These are phyloP conservation scores for Fragum sueziense DNA, from an alignment of 2,888 invertebrate species.

Conservation along the genomic window DNA sequence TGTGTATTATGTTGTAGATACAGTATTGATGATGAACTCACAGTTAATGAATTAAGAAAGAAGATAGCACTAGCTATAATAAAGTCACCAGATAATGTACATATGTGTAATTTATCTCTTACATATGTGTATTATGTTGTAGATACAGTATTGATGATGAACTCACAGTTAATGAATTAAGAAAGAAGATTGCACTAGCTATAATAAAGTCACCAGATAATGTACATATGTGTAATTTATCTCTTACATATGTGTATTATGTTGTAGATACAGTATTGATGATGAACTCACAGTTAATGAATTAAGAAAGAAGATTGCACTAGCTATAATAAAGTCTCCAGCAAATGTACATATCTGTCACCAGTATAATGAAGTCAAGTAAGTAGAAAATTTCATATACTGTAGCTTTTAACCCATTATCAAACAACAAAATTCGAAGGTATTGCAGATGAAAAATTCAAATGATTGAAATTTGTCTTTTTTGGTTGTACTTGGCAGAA, in stretches of 20 bases:
- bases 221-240: slow-evolving; percentile 61
- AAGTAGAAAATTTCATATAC: background rate
- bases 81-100: slow-evolving; percentile 67
- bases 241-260: background rate
- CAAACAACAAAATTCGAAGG: no score
- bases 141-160: slow-evolving; percentile 62
- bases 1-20: slow-evolving; percentile 46
- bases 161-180: slow-evolving; percentile 63
- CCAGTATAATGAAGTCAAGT: slow-evolving; percentile 59
- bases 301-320: slow-evolving; percentile 64
- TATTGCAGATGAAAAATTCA: no score
- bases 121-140: background rate
- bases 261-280: slow-evolving; percentile 33
- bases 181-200: slow-evolving; percentile 65
- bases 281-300: slow-evolving; percentile 62
- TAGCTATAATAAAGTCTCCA: slow-evolving; percentile 68
- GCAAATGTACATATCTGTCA: slow-evolving; percentile 65
- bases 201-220: slow-evolving; percentile 69
- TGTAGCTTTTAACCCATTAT: background rate
- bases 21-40: slow-evolving; percentile 58
- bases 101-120: slow-evolving; percentile 47
- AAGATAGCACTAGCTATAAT: slow-evolving; percentile 68
- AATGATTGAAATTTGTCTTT: background rate
- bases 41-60: slow-evolving; percentile 60
- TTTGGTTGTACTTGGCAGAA: background rate